Base-by-base conservation (phyloP, 2,113 vertebrate genomes). In the Lasiurus borealis region DNA sequence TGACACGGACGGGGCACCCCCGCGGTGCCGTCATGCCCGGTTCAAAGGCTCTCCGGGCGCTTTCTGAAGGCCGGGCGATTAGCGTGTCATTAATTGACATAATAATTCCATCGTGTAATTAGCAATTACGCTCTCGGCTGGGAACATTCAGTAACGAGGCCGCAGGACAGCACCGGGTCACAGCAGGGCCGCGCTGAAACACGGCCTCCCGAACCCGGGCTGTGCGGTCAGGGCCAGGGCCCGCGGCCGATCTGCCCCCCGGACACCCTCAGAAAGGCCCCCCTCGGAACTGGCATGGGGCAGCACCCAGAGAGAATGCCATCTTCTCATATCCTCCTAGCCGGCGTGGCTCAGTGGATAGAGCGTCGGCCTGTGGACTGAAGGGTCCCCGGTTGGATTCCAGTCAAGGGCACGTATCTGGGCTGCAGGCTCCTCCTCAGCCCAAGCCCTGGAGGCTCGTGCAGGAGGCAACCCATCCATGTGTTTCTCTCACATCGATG, bases 101-200 rank as follows among this genome's bases (percentile, higher is more conserved):
- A 36, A 78, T 71, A 46, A 80, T 96, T 96, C 96, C 97, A 94
- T 96, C 23, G 62, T n/a, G 90, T 95, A 88, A 96, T 88, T 19
- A 57, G 36, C 75, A 50, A 95, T 95, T 68, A 95, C 4, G 40
- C 77, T 77, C 88, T 80, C 91, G 57, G 5, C 88, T 59, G 11
- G 90, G 29, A 92, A 90, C 50, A 82, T 50, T 48, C 85, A 52
- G 87, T 57, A 36, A 89, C 85, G 46, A 66, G 40, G 40, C 64
- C 19, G 52, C 5, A 52, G 76, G 91, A 71, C 23, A 8, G 21
- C 1, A 23, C 72, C 29, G 85, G 92, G 96, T 96, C 93, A 76
- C 16, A 7, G 18, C 59, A 75, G 64, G 62, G 71, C 44, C 25
- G 4, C n/a, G n/a, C n/a, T n/a, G n/a, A n/a, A n/a, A n/a, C n/a